Conservation (phyloP, 2,113 vertebrate species). For the Cyanoramphus novaezelandiae region DNA sequence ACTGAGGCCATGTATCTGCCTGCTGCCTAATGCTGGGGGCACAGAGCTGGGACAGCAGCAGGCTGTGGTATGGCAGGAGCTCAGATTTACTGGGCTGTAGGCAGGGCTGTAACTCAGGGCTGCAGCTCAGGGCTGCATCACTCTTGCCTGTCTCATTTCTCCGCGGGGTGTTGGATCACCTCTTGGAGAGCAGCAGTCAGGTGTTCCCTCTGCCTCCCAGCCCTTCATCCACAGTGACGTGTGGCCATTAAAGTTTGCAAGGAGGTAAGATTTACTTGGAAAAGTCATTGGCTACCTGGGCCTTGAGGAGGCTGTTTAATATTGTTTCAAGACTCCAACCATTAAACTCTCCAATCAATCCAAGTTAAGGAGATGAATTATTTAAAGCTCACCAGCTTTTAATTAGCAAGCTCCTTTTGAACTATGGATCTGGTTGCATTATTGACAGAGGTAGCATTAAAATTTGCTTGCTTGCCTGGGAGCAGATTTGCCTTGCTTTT, state of each 20-base stretch:
- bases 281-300: conserved; percentile 57
- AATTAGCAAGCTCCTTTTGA: conserved; percentile 99
- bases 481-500: conserved; percentile 45
- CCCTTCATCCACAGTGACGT: not conserved
- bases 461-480: conserved; percentile 67
- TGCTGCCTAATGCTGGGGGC: not conserved
- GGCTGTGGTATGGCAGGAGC: not conserved
- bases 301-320: conserved; percentile 93
- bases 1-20: not conserved
- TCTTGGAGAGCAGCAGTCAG: not conserved
- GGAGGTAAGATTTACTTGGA: conserved; percentile 35
- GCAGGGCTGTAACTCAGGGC: not conserved
- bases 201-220: not conserved
- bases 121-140: not conserved
- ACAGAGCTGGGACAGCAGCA: not conserved
- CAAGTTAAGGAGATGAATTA: conserved; percentile 99
- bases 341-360: conserved; percentile 98
- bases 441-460: conserved; percentile 87
- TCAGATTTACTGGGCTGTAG: not conserved
- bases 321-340: conserved; percentile 92
- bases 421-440: conserved; percentile 94
- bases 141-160: not conserved
- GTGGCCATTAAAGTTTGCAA: conserved; percentile 33
- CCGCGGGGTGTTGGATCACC: not conserved
- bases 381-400: conserved; percentile 96